Conservation (phyloP, 2,113 vertebrate species). For the Spizaetus ornatus region DNA sequence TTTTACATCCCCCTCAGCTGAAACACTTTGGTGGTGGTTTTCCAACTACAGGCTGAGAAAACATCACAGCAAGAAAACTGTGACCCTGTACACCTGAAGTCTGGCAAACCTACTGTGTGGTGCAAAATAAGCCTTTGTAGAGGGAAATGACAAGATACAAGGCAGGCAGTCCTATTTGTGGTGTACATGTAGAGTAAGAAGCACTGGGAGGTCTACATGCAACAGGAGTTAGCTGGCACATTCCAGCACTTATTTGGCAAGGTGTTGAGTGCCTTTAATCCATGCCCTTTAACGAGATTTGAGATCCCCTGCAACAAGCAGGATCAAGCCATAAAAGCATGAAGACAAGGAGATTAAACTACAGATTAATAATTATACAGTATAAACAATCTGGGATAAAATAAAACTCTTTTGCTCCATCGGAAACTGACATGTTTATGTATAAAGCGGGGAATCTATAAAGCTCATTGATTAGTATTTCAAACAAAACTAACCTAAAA, state of each 20-base stretch:
- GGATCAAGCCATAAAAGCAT: not conserved
- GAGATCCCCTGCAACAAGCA: not conserved
- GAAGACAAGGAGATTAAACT: slow-evolving; percentile 7
- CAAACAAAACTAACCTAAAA: not conserved
- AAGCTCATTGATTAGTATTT: slow-evolving; percentile 27
- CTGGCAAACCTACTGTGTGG: not conserved
- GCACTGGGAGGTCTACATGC: not conserved
- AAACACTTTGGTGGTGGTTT: not conserved
- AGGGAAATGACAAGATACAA: not conserved
- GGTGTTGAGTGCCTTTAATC: not conserved
- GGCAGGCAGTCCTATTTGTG: not conserved
- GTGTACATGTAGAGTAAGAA: not conserved
- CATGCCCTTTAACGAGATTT: not conserved
- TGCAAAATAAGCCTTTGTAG: not conserved
- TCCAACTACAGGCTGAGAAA: not conserved
- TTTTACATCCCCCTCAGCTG: not conserved
- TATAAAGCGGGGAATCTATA: not conserved
- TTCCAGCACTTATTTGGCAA: not conserved
- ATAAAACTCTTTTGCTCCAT: not conserved
- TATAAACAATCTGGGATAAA: not conserved
- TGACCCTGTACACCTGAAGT: not conserved
- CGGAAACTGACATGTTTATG: not conserved
- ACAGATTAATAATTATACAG: slow-evolving; percentile 16
- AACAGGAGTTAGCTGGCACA: not conserved
- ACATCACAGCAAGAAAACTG: not conserved